Percentiles rank a stretch among this genome's conserved stretches.
Conservation (phyloP, 2,888 invertebrate genomes). For the Lasioglossum lativentre region DNA sequence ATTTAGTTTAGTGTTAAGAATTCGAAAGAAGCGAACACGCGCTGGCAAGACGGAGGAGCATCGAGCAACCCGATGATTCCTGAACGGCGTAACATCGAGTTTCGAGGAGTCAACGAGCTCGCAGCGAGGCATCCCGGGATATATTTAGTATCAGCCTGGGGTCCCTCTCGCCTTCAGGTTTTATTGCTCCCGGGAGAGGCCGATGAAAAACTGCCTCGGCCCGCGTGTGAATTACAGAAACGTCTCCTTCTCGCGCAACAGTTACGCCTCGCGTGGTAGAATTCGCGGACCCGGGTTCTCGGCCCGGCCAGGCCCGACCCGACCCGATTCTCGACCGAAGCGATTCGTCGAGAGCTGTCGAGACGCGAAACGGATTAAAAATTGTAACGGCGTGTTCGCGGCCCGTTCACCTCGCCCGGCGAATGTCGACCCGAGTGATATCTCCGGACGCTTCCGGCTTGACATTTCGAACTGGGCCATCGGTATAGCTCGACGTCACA, state of each 20-base stretch:
- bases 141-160: conserved; percentile 58
- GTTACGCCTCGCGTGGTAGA: conserved; percentile 42
- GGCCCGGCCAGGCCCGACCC: neutral
- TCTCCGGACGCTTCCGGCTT: neutral
- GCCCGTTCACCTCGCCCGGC: neutral
- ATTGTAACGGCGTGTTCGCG: neutral
- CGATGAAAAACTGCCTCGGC: conserved; percentile 73
- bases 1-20: too few relatives aligned
- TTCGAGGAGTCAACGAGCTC: neutral
- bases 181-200: conserved; percentile 73
- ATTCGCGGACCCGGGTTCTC: neutral
- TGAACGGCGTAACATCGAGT: neutral
- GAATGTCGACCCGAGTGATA: neutral
- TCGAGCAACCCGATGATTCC: neutral
- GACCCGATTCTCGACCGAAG: neutral
- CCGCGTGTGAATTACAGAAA: conserved; percentile 75
- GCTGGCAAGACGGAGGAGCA: neutral
- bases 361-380: neutral
- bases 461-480: conserved; percentile 7
- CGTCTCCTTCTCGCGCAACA: conserved; percentile 62
- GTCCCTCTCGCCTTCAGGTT: conserved; percentile 59
- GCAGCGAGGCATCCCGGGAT: conserved; percentile 32
- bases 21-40: too few relatives aligned
- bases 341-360: neutral
- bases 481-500: neutral